These are phyloP conservation scores for Hemiscyllium ocellatum DNA, from an alignment of 2,113 vertebrate species.

Conservation along the genomic window DNA sequence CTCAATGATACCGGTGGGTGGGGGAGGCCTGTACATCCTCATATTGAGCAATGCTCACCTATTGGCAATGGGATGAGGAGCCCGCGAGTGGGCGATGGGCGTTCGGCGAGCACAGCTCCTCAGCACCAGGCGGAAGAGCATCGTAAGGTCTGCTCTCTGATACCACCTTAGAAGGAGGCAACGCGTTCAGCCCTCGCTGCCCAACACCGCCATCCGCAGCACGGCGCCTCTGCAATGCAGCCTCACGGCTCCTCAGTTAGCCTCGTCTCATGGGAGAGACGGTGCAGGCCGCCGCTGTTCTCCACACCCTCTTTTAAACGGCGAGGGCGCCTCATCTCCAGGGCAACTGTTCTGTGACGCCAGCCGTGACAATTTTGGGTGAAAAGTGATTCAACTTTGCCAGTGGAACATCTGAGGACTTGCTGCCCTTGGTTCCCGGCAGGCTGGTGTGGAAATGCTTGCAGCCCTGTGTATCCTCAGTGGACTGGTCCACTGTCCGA, in stretches of 20 bases:
- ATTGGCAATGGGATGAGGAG: background rate
- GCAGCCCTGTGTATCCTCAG: background rate
- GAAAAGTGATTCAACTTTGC: background rate
- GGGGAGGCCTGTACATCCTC: background rate
- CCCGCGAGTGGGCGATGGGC: background rate
- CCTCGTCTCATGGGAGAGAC: background rate
- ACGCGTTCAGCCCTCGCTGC: background rate
- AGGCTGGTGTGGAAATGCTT: background rate
- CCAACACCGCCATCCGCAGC: background rate
- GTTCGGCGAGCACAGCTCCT: background rate
- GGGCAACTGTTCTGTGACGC: constrained; percentile 2
- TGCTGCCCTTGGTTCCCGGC: background rate
- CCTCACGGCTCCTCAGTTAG: background rate
- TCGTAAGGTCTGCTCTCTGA: background rate
- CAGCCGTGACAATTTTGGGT: background rate
- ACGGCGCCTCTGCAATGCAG: background rate
- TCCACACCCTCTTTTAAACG: background rate
- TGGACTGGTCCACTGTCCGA: background rate
- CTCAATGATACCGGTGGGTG: background rate
- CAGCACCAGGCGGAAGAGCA: background rate
- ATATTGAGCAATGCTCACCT: background rate
- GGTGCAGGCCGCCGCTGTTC: background rate
- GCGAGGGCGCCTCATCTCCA: background rate
- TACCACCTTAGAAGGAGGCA: background rate
- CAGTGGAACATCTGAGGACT: background rate